Percentiles rank a stretch among this genome's conserved stretches.
phyloP scores from a whole-genome alignment of 2,797 vertebrate species.

The Chrosomus eos region DNA sequence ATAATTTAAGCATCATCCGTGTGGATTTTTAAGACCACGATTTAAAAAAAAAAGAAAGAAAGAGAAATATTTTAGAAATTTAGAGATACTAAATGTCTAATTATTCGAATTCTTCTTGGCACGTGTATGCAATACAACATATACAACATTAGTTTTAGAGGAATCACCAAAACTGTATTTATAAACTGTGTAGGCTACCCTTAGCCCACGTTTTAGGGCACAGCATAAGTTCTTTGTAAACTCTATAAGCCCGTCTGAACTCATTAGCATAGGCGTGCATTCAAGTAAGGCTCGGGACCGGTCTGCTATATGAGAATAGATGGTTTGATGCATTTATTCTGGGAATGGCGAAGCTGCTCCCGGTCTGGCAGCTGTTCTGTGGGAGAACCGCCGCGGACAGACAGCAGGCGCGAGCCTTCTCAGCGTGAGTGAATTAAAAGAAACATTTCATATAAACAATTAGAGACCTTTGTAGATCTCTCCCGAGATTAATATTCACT shows the following conservation, averaged over 20 bases:
- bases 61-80: too few relatives aligned
- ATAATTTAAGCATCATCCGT: neutral
- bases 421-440: constrained; percentile 70
- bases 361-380: constrained; percentile 84
- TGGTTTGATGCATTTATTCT: constrained; percentile 70
- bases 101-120: neutral
- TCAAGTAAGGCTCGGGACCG: constrained; percentile 51
- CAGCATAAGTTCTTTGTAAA: constrained; percentile 20
- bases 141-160: neutral
- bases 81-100: too few relatives aligned
- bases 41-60: too few relatives aligned
- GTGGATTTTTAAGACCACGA: neutral
- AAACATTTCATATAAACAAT: constrained; percentile 63
- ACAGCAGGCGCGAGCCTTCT: constrained; percentile 79
- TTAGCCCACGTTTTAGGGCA: neutral
- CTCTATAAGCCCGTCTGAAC: constrained; percentile 19
- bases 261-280: constrained; percentile 54
- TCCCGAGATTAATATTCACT: constrained; percentile 48
- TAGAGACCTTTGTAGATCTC: constrained; percentile 37
- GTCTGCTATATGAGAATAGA: constrained; percentile 66
- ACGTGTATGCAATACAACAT: neutral
- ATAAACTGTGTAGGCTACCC: neutral
- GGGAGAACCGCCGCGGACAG: constrained; percentile 72
- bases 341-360: constrained; percentile 74
- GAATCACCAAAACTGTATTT: neutral